Percentiles rank a stretch among this genome's conserved stretches.
These are phyloP conservation scores for Ictidomys tridecemlineatus DNA, from an alignment of 2,113 vertebrate species.

Conservation along the genomic window DNA sequence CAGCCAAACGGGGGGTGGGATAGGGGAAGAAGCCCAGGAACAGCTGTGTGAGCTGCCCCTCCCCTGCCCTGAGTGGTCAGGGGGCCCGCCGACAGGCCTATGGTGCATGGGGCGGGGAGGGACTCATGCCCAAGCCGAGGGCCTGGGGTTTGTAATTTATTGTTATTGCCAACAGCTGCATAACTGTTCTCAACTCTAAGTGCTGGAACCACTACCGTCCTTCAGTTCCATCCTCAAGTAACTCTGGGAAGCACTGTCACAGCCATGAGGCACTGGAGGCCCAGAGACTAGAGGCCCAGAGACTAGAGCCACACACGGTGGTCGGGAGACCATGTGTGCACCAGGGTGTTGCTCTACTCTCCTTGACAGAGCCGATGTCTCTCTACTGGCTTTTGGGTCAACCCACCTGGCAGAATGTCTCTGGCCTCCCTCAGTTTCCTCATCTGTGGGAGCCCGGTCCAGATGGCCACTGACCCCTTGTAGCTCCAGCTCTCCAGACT, in stretches of 20 bases:
- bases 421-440: background rate
- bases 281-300: background rate
- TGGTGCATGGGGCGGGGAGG: background rate
- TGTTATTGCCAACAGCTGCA: background rate
- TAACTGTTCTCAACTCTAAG: background rate
- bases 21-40: background rate
- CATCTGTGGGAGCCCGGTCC: background rate
- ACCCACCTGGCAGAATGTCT: background rate
- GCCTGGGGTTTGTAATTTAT: background rate
- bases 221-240: background rate
- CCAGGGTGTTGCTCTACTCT: no score
- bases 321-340: background rate
- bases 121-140: background rate
- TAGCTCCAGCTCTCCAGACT: background rate
- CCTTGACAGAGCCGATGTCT: background rate
- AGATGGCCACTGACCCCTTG: background rate
- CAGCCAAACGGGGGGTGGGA: background rate
- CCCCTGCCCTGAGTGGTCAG: background rate
- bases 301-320: background rate
- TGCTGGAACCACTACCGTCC: background rate
- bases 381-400: background rate
- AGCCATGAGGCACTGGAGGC: background rate
- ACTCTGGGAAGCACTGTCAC: background rate
- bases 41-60: background rate
- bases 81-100: background rate